Conservation (phyloP, 2,113 vertebrate genomes). For the Phylloscopus whistleri region DNA sequence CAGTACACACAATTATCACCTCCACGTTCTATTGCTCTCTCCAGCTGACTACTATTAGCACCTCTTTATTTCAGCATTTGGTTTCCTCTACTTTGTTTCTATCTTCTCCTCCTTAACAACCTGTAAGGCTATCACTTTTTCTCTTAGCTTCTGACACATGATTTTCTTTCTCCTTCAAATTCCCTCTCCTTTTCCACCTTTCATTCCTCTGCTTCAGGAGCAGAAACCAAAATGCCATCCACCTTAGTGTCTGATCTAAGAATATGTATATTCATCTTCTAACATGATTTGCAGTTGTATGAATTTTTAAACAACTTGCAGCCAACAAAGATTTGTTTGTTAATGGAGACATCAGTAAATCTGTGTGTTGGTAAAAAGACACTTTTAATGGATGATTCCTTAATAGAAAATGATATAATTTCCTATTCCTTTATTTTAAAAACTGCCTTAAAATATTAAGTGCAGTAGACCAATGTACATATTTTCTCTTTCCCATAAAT, state of each 20-base stretch:
- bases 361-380: background rate
- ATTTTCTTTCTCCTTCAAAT: background rate
- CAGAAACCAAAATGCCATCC: background rate
- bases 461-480: background rate
- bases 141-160: background rate
- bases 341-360: background rate
- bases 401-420: background rate
- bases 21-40: background rate
- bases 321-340: background rate
- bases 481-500: slow-evolving; percentile 16
- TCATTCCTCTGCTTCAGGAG: background rate
- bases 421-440: background rate
- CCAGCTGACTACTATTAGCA: slow-evolving; percentile 57
- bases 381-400: background rate
- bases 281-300: background rate
- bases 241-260: background rate
- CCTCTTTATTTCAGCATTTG: slow-evolving; percentile 38
- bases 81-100: slow-evolving; percentile 12
- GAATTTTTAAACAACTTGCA: background rate
- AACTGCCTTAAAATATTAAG: background rate
- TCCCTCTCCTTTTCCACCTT: background rate
- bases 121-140: background rate
- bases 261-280: background rate
- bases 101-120: background rate
- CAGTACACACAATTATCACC: slow-evolving; percentile 38